Conservation (phyloP, 2,888 invertebrate genomes). For the Xestia xanthographa region DNA sequence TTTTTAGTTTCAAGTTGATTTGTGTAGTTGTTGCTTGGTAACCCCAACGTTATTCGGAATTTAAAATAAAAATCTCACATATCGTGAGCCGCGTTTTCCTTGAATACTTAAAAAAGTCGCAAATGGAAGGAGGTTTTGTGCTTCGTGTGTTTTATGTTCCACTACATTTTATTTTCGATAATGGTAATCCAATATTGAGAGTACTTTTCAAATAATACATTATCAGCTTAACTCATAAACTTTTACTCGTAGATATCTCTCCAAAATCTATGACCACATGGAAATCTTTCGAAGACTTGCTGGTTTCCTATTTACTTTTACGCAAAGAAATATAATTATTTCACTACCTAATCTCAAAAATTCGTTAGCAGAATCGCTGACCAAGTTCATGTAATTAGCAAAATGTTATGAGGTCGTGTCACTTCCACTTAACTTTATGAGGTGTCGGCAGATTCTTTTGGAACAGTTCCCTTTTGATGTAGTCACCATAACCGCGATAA, state of each 20-base stretch:
- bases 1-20: slow-evolving; percentile 79
- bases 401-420: slow-evolving; percentile 75
- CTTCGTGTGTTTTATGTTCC: slow-evolving; percentile 1
- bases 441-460: slow-evolving; percentile 69
- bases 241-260: background rate
- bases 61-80: slow-evolving; percentile 63
- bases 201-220: background rate
- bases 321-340: background rate
- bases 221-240: background rate
- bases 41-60: slow-evolving; percentile 68
- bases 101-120: slow-evolving; percentile 39
- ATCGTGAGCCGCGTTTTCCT: slow-evolving; percentile 31
- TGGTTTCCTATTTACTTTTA: background rate
- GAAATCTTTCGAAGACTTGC: background rate
- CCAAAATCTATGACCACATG: background rate
- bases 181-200: background rate
- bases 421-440: slow-evolving; percentile 73
- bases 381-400: slow-evolving; percentile 75
- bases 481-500: slow-evolving; percentile 73
- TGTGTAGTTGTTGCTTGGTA: slow-evolving; percentile 76
- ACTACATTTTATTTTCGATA: background rate
- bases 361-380: slow-evolving; percentile 58
- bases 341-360: slow-evolving; percentile 11
- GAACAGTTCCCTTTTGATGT: slow-evolving; percentile 76
- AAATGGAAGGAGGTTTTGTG: slow-evolving; percentile 14